Conservation (phyloP, 64 coral and sea anemone genomes). For the Hydrozoanthus tunicans region DNA sequence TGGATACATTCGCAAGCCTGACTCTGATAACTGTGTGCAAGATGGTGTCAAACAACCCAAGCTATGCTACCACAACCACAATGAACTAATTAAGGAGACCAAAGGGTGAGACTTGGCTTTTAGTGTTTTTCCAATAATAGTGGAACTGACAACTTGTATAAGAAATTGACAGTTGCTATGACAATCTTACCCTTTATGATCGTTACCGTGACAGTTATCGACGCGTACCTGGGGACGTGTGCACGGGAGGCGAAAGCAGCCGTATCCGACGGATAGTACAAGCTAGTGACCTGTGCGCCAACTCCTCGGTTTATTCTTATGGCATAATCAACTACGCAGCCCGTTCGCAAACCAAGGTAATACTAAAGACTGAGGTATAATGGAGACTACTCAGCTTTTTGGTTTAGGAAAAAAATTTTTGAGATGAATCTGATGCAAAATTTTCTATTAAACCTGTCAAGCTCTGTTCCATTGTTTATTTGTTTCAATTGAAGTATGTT, state of each 20-base stretch:
- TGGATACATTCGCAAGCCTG: slow-evolving; percentile 37
- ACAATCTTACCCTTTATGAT: neutral
- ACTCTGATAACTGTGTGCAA: neutral
- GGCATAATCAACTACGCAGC: neutral
- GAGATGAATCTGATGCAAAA: neutral
- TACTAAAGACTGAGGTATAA: too few relatives aligned
- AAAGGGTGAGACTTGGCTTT: slow-evolving; percentile 11
- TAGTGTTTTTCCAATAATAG: neutral
- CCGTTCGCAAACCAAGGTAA: slow-evolving; percentile 16
- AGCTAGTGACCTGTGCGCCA: neutral
- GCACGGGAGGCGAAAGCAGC: neutral
- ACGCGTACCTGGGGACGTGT: slow-evolving; percentile 36
- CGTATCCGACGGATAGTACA: neutral
- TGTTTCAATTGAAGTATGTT: too few relatives aligned
- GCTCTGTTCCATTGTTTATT: too few relatives aligned
- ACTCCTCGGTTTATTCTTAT: slow-evolving; percentile 1
- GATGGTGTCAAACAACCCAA: slow-evolving; percentile 15
- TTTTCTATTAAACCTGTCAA: too few relatives aligned
- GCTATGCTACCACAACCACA: neutral
- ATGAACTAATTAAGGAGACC: neutral
- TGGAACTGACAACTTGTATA: too few relatives aligned
- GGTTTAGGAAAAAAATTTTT: neutral
- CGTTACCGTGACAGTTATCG: slow-evolving; percentile 4
- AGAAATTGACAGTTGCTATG: neutral
- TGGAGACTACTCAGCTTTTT: neutral